Base-by-base conservation (phyloP, 2,888 invertebrate species). In the Leptopilina syphax region DNA sequence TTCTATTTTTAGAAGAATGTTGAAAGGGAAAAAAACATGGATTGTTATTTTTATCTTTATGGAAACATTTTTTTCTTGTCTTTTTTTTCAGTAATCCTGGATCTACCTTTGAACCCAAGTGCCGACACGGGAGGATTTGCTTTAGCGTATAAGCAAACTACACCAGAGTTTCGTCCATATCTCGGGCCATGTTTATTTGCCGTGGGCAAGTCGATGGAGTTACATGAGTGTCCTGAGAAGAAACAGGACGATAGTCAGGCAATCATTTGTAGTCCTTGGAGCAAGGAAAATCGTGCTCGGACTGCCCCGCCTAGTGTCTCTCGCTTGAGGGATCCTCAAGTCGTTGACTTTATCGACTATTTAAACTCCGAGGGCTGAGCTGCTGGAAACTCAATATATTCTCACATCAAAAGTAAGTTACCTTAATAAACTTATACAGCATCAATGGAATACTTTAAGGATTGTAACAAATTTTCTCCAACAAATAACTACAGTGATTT, bases 41-140 rank as follows among this genome's bases (percentile, higher is more conserved):
- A 1, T 10, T 10, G 9, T 50, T 50, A 47, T 70, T 50, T n/a
- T 47, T 66, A 63, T 60, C 18, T 44, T 44, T 44, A 44, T 34
- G 34, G 34, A 34, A n/a, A 57, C n/a, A 12, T 57, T 78, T 63
- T 57, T 78, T 73, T 60, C n/a, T 47, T 18, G 24, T 13, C n/a
- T 57, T 67, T 67, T 80, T 84, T 93, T 93, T 41, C 92, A 97
- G 97, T 97, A 87, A 95, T 97, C 13, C 93, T 97, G 66, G 97
- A 97, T 91, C 94, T 95, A 70, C 94, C 95, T 79, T 90, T 92
- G 79, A 95, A 96, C 90, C 93, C 95, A 5, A 95, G 94, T 65
- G 95, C 96, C 0, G 96, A 96, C 84, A 96, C 96, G 0, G 97
- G 97, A 12, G 94, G 95, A 81, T 97, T 97, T 88, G 96, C 96